Evolutionary conservation across 2,797 vertebrate species (phyloP), one percentile per base, ranked within the genome.

Genomic region (Mormyrus proboscirostris): DNA sequence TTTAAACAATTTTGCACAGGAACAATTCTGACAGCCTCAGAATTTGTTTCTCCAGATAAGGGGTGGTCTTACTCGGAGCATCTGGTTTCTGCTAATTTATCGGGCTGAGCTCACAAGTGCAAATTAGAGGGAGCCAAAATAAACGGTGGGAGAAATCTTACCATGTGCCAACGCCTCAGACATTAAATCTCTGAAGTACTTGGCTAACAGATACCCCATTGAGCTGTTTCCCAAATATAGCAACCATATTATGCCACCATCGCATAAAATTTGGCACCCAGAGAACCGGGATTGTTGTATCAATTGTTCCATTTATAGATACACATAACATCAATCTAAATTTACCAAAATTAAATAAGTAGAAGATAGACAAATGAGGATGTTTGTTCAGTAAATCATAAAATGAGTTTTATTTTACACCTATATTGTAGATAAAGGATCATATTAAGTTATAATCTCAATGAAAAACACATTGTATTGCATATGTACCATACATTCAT

Each of bases 101-200:
- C 44, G 82, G 88, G 79, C 55, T 51, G 88, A 62, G 44, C 84
- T 84, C 82, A n/a, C 89, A 73, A 87, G 89, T 73, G 62, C 87
- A 88, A 88, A 73, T 51, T 49, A 86, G 88, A 86, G 44, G 59
- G 82, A 86, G 88, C 89, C 59, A 87, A 89, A 89, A 89, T 76
- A 86, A 89, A 89, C 47, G 59, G 29, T 50, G 57, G 33, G 84
- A 84, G 59, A 89, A 87, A 87, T 87, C 89, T 87, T 33, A 55
- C 29, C 33, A 29, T 76, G 89, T 87, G 89, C 89, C 83, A 86
- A 29, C 10, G 9, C 62, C 84, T 89, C 62, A 87, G 83, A 89
- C 89, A 49, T 86, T 86, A 41, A 86, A 86, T 86, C 82, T 57
- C 82, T 86, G 44, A 62, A n/a, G 59, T 84, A 38, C 57, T 89